These are phyloP conservation scores for Drosophila tani DNA, from an alignment of 1,140 invertebrate genomes.

Conservation along the genomic window DNA sequence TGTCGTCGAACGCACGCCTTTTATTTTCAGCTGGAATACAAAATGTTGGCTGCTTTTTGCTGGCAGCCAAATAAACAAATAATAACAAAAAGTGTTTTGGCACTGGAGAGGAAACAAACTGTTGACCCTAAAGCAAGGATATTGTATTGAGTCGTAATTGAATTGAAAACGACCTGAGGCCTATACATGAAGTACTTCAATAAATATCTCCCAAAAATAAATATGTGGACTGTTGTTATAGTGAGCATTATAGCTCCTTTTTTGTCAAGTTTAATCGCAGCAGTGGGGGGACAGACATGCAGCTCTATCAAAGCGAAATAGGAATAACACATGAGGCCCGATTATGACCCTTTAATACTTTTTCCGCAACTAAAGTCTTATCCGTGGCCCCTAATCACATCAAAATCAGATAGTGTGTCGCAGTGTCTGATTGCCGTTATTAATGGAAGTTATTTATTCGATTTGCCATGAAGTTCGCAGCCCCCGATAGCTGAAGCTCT, in stretches of 20 bases:
- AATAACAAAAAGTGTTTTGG: slow-evolving; percentile 36
- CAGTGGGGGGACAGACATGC: not conserved
- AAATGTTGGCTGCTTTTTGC: slow-evolving; percentile 66
- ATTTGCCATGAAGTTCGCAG: not conserved
- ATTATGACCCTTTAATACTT: not conserved
- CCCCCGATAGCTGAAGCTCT: not conserved
- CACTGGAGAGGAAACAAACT: slow-evolving; percentile 53
- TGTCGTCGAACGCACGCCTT: slow-evolving; percentile 48
- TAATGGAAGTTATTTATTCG: slow-evolving; percentile 5
- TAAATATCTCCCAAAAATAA: slow-evolving; percentile 7
- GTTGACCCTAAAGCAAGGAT: slow-evolving; percentile 32
- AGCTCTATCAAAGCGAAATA: no score
- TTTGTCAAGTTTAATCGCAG: not conserved
- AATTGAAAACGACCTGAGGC: slow-evolving; percentile 41
- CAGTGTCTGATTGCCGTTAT: not conserved
- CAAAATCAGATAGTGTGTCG: not conserved
- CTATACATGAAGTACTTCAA: slow-evolving; percentile 4
- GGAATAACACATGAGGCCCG: no score
- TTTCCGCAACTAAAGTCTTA: not conserved
- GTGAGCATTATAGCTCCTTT: not conserved
- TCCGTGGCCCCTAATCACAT: not conserved
- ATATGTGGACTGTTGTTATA: not conserved
- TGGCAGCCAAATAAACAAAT: slow-evolving; percentile 17
- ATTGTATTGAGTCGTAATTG: slow-evolving; percentile 42
- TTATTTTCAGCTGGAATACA: slow-evolving; percentile 53